These are phyloP conservation scores for Fopius arisanus DNA, from an alignment of 1,140 invertebrate species.

Conservation along the genomic window DNA sequence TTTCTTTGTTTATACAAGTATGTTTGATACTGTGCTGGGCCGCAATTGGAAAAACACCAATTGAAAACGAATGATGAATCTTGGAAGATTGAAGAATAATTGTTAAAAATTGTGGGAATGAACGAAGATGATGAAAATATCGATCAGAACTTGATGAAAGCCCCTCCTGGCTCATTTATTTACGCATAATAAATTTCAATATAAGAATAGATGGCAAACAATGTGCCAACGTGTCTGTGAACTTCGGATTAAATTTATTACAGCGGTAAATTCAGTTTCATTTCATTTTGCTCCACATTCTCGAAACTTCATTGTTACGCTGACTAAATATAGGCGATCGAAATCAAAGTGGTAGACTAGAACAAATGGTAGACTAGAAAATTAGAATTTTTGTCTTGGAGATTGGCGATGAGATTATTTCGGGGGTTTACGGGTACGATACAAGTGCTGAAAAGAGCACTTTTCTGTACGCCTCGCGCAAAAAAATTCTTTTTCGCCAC, in stretches of 20 bases:
- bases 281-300: not conserved
- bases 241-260: not conserved
- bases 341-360: not conserved
- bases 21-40: too few relatives aligned
- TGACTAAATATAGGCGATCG: not conserved
- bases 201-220: slow-evolving; percentile 1
- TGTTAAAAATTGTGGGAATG: not conserved
- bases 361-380: not conserved
- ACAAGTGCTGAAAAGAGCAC: too few relatives aligned
- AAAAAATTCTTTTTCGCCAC: too few relatives aligned
- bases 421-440: too few relatives aligned
- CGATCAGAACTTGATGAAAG: not conserved
- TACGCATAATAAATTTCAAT: not conserved
- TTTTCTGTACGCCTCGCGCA: too few relatives aligned
- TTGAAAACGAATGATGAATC: too few relatives aligned
- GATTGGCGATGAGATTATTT: not conserved
- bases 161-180: not conserved
- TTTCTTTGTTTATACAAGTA: too few relatives aligned
- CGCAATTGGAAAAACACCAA: too few relatives aligned
- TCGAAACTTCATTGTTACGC: not conserved
- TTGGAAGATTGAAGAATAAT: too few relatives aligned
- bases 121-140: not conserved
- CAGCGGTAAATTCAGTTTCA: not conserved
- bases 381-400: not conserved
- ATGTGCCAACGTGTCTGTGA: not conserved